These are phyloP conservation scores for Ranitomeya variabilis DNA, from an alignment of 2,113 vertebrate genomes.

Conservation along the genomic window DNA sequence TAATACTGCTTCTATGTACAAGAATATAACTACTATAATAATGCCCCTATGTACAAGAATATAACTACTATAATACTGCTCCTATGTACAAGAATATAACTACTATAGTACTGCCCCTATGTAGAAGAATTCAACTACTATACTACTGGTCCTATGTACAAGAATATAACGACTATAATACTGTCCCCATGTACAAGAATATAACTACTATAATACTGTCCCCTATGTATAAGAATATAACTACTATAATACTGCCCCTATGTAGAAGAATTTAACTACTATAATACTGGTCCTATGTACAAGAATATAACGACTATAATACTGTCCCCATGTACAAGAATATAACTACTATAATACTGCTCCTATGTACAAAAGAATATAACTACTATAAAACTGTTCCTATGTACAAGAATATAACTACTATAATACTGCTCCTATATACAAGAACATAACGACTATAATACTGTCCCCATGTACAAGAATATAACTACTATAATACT, in stretches of 20 bases:
- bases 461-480: background rate
- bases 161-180: too few relatives aligned
- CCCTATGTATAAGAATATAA: background rate
- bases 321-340: background rate
- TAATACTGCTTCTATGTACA: too few relatives aligned
- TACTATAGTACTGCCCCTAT: too few relatives aligned
- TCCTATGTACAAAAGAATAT: conserved; percentile 6
- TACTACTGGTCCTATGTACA: too few relatives aligned
- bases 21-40: too few relatives aligned
- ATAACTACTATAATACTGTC: too few relatives aligned
- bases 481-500: too few relatives aligned
- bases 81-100: too few relatives aligned
- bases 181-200: too few relatives aligned
- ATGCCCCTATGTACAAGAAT: too few relatives aligned
- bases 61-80: too few relatives aligned
- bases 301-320: background rate
- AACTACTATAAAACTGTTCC: background rate
- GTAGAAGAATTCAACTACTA: too few relatives aligned
- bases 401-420: conserved; percentile 4
- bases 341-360: background rate
- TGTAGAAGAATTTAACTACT: background rate
- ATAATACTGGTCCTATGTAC: background rate
- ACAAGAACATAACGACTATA: background rate
- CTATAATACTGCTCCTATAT: background rate
- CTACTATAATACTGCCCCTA: conserved; percentile 4